Conservation (phyloP, 1,140 invertebrate species). For the Danaus plexippus region DNA sequence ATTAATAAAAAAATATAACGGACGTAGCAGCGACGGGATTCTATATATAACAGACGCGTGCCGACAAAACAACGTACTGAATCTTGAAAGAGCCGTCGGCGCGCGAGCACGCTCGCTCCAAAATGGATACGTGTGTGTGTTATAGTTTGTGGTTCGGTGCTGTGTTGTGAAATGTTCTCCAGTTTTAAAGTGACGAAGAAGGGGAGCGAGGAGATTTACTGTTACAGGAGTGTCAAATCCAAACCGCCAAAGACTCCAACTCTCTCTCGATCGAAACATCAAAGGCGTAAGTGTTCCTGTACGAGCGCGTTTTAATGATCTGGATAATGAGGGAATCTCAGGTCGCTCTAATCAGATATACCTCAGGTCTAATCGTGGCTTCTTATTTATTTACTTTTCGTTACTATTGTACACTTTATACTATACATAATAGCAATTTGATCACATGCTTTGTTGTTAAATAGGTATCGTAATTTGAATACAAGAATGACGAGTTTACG, state of each 20-base stretch:
- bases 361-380: too few species aligned
- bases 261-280: constrained; percentile 17
- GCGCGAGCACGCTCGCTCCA: constrained; percentile 15
- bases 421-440: too few species aligned
- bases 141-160: constrained; percentile 5
- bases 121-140: constrained; percentile 10
- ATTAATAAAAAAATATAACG: constrained; percentile 27
- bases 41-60: constrained; percentile 25
- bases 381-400: too few species aligned
- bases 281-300: constrained; percentile 22
- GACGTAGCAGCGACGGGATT: constrained; percentile 21
- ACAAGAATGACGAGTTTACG: too few species aligned
- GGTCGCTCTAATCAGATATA: too few species aligned
- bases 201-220: constrained; percentile 19
- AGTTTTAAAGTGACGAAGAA: constrained; percentile 21
- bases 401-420: too few species aligned
- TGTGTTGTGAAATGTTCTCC: constrained; percentile 20
- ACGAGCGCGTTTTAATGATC: constrained; percentile 16
- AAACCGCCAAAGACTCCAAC: constrained; percentile 19
- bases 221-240: constrained; percentile 20
- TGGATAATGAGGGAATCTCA: constrained; percentile 2
- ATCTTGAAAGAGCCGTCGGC: constrained; percentile 14
- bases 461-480: too few species aligned
- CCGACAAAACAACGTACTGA: constrained; percentile 21
- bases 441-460: too few species aligned